phyloP scores from a whole-genome alignment of 1,140 invertebrate genomes.

The Drosophila sechellia region DNA sequence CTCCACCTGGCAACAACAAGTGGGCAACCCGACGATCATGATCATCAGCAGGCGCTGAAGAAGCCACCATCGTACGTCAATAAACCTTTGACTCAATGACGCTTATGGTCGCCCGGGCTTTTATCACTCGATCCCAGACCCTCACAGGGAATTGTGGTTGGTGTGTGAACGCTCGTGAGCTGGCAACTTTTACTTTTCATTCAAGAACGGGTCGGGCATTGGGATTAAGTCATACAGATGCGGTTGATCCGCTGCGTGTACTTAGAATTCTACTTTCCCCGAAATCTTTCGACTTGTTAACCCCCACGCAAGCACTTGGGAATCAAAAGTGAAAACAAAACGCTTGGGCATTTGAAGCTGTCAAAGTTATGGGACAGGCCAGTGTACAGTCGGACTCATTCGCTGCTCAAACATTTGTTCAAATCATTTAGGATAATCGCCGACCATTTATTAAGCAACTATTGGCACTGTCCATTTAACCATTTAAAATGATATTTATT shows the following conservation, averaged over 20 bases:
- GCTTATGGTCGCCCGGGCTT: conserved; percentile 32
- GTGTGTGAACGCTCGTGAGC: conserved; percentile 52
- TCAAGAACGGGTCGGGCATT: conserved; percentile 63
- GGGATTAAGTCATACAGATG: conserved; percentile 63
- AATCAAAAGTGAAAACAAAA: conserved; percentile 63
- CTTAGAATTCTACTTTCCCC: conserved; percentile 75
- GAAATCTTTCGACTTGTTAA: conserved; percentile 3
- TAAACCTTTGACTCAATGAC: conserved; percentile 76
- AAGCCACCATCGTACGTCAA: conserved; percentile 60
- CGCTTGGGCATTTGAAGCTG: conserved; percentile 13
- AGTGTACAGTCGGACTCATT: conserved; percentile 13
- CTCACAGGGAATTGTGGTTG: conserved; percentile 18
- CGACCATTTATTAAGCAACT: conserved; percentile 31
- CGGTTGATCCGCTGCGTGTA: conserved; percentile 6
- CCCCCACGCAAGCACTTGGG: conserved; percentile 61
- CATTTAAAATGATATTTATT: conserved; percentile 41
- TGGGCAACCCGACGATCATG: conserved; percentile 46
- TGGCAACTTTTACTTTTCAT: conserved; percentile 78
- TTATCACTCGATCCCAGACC: conserved; percentile 53
- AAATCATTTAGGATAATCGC: conserved; percentile 29
- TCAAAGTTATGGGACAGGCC: conserved; percentile 11
- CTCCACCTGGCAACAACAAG: conserved; percentile 71
- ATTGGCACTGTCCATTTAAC: conserved; percentile 47
- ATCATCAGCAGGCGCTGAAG: conserved; percentile 37
- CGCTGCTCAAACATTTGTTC: not conserved